Conservation (phyloP, 2,888 invertebrate species). For the Cataglyphis altisquamis region DNA sequence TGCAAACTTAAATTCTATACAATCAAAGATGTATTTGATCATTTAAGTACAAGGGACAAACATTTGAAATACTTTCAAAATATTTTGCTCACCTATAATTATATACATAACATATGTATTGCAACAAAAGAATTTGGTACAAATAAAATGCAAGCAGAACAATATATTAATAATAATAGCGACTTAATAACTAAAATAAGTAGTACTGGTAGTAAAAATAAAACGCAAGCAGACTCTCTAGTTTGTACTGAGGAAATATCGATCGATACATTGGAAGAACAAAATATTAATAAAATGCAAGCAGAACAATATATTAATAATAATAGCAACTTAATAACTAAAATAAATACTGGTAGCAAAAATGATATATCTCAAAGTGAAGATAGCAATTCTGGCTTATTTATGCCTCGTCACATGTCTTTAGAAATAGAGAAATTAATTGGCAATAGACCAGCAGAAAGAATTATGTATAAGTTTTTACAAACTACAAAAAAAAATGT, state of each 20-base stretch:
- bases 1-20: neutral
- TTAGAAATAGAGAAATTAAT: neutral
- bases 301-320: neutral
- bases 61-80: conserved; percentile 44
- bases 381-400: neutral
- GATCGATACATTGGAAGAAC: neutral
- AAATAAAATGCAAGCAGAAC: neutral
- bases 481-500: neutral
- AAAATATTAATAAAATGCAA: neutral
- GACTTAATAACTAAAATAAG: neutral
- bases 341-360: neutral
- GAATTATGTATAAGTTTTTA: neutral
- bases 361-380: neutral
- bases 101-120: neutral
- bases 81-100: neutral
- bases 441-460: neutral
- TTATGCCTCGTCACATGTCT: neutral
- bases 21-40: neutral
- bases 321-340: neutral
- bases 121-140: neutral
- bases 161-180: neutral
- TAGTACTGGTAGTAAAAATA: neutral
- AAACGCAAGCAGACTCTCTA: neutral
- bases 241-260: neutral
- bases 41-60: neutral